Base-by-base conservation (phyloP, 2,797 vertebrate genomes). In the Thalassophryne amazonica region DNA sequence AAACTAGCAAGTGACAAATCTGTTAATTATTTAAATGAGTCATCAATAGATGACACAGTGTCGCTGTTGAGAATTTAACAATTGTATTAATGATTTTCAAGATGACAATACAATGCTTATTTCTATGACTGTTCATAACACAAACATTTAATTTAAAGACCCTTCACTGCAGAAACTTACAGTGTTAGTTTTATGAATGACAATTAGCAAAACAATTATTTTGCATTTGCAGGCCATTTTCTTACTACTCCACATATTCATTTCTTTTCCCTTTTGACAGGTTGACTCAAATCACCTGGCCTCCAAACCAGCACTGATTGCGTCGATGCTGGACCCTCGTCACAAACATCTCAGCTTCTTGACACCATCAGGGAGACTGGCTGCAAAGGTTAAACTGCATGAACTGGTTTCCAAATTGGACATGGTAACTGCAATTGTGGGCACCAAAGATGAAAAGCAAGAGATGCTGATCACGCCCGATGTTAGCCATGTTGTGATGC, bases 341-440 rank as follows among this genome's bases (percentile, higher is more conserved):
- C 84, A 88, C 75, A 86, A 86, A 61, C 82, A 81, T 5, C 76
- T 86, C 29, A 64, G 71, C 56, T 86, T 87, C 63, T 57, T 85
- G 23, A 76, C 76, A 5, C 78, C 79, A 2, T 49, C 72, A 0
- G 69, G 65, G 10, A 70, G 78, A 53, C 58, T 85, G 53, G 78
- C 82, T 30, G 76, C 84, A 15, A 85, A 86, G 30, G 71, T 83
- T 4, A 82, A 86, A 58, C 70, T 85, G 27, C 77, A 80, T 3
- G 83, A 85, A 31, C 56, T 87, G 19, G 79, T 81, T 29, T 76
- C 76, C 22, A 80, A 73, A 47, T 21, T 69, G 53, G 80, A 80
- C 6, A 53, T 18, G 12, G 17, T 28, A 7, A 52, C 38, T 1
- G 21, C 49, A 6, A 46, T 46, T 15, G 55, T 58, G 21, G 25